These are phyloP conservation scores for Phylloscopus whistleri DNA, from an alignment of 2,113 vertebrate genomes.

Conservation along the genomic window DNA sequence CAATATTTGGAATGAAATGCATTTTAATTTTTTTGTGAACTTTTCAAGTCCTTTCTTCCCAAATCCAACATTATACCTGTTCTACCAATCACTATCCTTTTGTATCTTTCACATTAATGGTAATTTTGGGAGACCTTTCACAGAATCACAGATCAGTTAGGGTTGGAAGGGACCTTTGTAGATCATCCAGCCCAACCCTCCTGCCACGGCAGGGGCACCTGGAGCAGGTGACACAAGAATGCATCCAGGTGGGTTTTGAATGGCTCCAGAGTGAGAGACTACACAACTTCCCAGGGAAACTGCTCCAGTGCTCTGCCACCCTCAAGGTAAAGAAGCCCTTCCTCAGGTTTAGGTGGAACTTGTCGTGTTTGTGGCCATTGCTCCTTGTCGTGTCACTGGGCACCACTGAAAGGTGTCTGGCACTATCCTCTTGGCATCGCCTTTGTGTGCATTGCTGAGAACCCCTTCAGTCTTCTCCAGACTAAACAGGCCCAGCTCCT, in stretches of 20 bases:
- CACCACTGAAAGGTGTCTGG: background rate
- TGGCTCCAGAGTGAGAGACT: background rate
- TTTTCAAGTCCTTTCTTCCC: background rate
- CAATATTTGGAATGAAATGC: too few relatives aligned
- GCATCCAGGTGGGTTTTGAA: background rate
- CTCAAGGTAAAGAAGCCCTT: background rate
- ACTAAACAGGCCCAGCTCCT: too few relatives aligned
- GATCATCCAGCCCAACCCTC: background rate
- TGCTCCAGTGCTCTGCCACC: background rate
- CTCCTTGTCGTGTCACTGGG: background rate
- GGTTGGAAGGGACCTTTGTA: background rate
- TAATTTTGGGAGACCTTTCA: background rate
- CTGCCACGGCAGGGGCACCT: background rate
- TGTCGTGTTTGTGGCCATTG: background rate
- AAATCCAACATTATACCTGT: background rate
- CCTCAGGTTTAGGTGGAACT: background rate
- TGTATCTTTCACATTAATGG: background rate
- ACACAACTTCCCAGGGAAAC: background rate
- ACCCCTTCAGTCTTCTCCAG: too few relatives aligned
- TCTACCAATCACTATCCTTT: background rate
- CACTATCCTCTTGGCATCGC: too few relatives aligned
- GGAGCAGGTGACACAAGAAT: background rate
- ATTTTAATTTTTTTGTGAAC: background rate
- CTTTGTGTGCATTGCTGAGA: too few relatives aligned
- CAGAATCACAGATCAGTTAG: background rate